A percentile compares a stretch with the other conserved stretches of the same genome.
Conservation (phyloP, 2,888 invertebrate species). For the Watsonalla cultraria region DNA sequence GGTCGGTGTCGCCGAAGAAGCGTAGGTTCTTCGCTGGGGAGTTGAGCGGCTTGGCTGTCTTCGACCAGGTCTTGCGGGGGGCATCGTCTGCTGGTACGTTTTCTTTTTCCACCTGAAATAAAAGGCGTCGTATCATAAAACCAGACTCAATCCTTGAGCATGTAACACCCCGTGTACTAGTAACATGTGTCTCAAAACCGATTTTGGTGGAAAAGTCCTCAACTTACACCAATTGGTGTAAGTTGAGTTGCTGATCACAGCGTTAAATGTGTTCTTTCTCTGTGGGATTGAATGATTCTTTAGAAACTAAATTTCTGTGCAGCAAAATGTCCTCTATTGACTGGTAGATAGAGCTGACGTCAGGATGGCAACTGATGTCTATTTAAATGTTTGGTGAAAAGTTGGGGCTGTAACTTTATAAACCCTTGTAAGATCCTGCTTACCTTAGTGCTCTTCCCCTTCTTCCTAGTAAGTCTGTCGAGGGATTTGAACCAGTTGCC, state of each 20-base stretch:
- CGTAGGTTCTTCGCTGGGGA: conserved; percentile 84
- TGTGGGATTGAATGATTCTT: no score
- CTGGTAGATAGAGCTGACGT: no score
- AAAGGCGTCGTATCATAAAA: background rate
- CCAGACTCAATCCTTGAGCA: background rate
- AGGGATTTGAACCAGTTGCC: conserved; percentile 90
- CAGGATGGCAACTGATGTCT: no score
- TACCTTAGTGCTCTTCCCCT: conserved; percentile 70
- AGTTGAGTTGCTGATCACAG: no score
- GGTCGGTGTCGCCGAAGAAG: conserved; percentile 91
- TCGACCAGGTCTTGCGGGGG: conserved; percentile 55
- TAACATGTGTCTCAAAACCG: no score
- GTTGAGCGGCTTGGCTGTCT: conserved; percentile 46
- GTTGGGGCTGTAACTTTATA: no score
- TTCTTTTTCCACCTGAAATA: conserved; percentile 63
- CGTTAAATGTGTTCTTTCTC: no score
- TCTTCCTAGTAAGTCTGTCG: conserved; percentile 85
- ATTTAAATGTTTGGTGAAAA: no score
- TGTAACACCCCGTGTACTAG: background rate
- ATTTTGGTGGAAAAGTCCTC: no score
- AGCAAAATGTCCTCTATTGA: no score
- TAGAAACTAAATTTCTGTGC: no score
- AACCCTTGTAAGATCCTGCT: background rate
- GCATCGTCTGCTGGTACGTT: conserved; percentile 78
- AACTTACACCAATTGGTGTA: no score